A percentile compares a stretch with the other conserved stretches of the same genome.
phyloP scores from a whole-genome alignment of 2,888 invertebrate species.

The Nephrotoma flavescens region DNA sequence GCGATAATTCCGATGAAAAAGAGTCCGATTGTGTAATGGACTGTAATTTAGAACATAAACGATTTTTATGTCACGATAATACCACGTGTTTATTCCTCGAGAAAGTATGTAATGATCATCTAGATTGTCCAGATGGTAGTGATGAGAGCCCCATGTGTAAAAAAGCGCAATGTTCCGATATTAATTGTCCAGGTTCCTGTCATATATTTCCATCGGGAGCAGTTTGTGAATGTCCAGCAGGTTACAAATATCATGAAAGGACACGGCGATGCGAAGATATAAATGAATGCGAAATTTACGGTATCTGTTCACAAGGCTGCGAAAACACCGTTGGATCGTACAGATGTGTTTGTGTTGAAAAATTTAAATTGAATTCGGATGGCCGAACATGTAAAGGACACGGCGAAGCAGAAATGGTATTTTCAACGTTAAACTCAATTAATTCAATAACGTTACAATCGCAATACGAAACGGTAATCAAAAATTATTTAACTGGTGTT shows the following conservation, averaged over 20 bases:
- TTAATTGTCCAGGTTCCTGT: slow-evolving; percentile 24
- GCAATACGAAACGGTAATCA: slow-evolving; percentile 30
- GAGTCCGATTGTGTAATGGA: slow-evolving; percentile 19
- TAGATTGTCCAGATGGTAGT: slow-evolving; percentile 44
- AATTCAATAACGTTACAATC: slow-evolving; percentile 45
- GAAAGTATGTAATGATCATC: slow-evolving; percentile 38
- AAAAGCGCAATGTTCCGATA: slow-evolving; percentile 19
- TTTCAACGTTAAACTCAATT: slow-evolving; percentile 49
- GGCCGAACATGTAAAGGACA: slow-evolving; percentile 39
- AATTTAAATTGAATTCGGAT: slow-evolving; percentile 37
- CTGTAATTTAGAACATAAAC: slow-evolving; percentile 34
- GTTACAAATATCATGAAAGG: slow-evolving; percentile 20
- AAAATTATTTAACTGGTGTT: slow-evolving; percentile 38
- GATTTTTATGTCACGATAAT: slow-evolving; percentile 39
- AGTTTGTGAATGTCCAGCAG: slow-evolving; percentile 41
- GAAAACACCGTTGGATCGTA: slow-evolving; percentile 42
- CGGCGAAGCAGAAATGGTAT: slow-evolving; percentile 53
- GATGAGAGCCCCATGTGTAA: slow-evolving; percentile 40
- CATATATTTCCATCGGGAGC: slow-evolving; percentile 35
- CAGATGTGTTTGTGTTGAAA: slow-evolving; percentile 45
- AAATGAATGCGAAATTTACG: slow-evolving; percentile 47
- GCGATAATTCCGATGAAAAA: slow-evolving; percentile 39
- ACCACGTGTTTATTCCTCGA: slow-evolving; percentile 37
- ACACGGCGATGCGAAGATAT: slow-evolving; percentile 34
- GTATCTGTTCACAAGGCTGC: slow-evolving; percentile 57